Evolutionary conservation across 2,888 invertebrate genomes (phyloP).

Genomic region (Caenorhabditis sulstoni): DNA sequence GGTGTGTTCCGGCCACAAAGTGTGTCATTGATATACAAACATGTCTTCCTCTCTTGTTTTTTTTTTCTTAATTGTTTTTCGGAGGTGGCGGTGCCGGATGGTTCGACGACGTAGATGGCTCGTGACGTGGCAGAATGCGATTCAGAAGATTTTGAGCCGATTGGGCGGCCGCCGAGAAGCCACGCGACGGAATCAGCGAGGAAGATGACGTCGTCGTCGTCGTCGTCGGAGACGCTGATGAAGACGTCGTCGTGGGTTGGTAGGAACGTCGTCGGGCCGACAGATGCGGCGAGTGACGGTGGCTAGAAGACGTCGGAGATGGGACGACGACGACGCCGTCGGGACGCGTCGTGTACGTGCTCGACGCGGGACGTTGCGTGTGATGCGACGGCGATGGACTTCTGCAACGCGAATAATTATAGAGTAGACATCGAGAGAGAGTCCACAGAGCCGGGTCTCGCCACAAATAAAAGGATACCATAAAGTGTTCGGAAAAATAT

Average conservation of each 20-base stretch:
- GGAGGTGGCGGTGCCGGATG: neutral
- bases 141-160: slow-evolving; percentile 59
- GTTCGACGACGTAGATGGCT: neutral
- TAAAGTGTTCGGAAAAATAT: too few relatives aligned
- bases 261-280: slow-evolving; percentile 49
- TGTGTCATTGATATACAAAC: too few relatives aligned
- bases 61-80: neutral
- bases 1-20: too few relatives aligned
- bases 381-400: slow-evolving; percentile 53
- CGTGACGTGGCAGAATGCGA: slow-evolving; percentile 50
- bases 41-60: too few relatives aligned
- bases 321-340: slow-evolving; percentile 6
- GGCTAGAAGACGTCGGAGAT: slow-evolving; percentile 17
- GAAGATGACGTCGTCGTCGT: slow-evolving; percentile 27
- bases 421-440: too few relatives aligned
- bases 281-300: slow-evolving; percentile 38
- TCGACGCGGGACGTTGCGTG: slow-evolving; percentile 37
- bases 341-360: slow-evolving; percentile 32
- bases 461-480: too few relatives aligned
- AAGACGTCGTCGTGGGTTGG: slow-evolving; percentile 34
- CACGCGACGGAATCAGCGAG: slow-evolving; percentile 41
- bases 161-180: slow-evolving; percentile 56
- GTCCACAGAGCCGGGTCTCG: too few relatives aligned
- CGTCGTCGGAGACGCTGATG: slow-evolving; percentile 12
- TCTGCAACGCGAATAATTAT: slow-evolving; percentile 30